Evolutionary conservation across 2,888 invertebrate genomes (phyloP), one percentile per base, ranked within the genome.

Genomic region (Pinctada fucata): DNA sequence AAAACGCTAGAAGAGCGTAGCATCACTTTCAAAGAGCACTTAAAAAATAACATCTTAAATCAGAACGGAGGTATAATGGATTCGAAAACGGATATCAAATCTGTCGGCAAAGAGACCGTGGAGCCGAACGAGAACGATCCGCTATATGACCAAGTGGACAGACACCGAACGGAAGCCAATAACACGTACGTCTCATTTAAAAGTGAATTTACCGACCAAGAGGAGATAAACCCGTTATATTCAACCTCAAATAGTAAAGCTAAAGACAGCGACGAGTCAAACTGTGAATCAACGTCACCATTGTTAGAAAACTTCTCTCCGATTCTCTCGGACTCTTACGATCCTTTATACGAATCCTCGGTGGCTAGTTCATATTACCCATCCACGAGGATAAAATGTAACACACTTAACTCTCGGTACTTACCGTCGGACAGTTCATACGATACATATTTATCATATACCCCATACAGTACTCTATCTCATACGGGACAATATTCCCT

Each of bases 131-230:
- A 82, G 50, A 76, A 70, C 49, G 76, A 80, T 51, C 82, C 82
- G 31, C 68, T 80, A 16, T 77, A 80, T 13, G 75, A 76, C 4
- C 71, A 72, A 63, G 75, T 76, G 45, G 68, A 69, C 49, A 66
- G 47, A 51, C 64, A 75, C 49, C 71, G 74, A 4, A 8, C 52
- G 49, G 69, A 80, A 16, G 75, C 80, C 31, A 86, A 88, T 50
- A 88, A 88, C 82, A 90, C 89, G 1, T 90, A 90, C 79, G 86
- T 90, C n/a, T 90, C 90, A 71, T 90, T 90, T 79, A 88, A 88
- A 79, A 85, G 87, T 13, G 88, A 89, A 71, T 84, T 86, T 67
- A 86, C 87, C 2, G 89, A 89, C 65, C 88, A 88, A 1, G 88
- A 88, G 48, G 86, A 88, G 10, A 79, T 88, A 72, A 81, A 85